Evolutionary conservation across 2,797 vertebrate genomes (phyloP).

Genomic region (Meda fulgida): DNA sequence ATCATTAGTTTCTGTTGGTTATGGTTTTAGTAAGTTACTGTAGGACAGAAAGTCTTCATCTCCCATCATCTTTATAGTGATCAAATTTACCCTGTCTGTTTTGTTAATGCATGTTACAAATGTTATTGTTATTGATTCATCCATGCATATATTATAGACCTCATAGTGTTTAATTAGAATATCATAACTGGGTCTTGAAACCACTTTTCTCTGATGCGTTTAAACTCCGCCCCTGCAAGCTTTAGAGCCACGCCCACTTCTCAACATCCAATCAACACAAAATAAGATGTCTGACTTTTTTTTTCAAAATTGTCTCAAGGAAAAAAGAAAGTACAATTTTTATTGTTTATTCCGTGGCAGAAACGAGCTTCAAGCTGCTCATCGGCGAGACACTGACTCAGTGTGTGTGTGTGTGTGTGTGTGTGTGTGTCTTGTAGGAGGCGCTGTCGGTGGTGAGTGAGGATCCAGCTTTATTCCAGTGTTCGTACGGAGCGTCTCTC

Average conservation of each 20-base stretch:
- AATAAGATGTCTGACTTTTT: too few relatives aligned
- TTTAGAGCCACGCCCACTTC: not conserved
- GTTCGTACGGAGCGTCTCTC: constrained; percentile 83
- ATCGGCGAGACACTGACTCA: not conserved
- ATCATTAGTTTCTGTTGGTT: too few relatives aligned
- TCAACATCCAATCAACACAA: not conserved
- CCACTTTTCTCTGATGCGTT: not conserved
- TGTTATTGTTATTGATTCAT: too few relatives aligned
- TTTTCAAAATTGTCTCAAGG: too few relatives aligned
- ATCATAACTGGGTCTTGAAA: not conserved
- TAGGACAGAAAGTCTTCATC: too few relatives aligned
- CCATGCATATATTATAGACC: not conserved
- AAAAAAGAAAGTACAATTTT: too few relatives aligned
- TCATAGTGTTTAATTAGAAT: not conserved
- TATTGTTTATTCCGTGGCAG: too few relatives aligned
- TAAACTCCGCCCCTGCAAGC: not conserved
- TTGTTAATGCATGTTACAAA: too few relatives aligned
- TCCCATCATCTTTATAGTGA: too few relatives aligned
- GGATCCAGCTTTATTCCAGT: constrained; percentile 89
- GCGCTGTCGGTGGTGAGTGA: constrained; percentile 88
- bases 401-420: not conserved
- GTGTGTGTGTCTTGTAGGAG: constrained; percentile 75
- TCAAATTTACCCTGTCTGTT: too few relatives aligned
- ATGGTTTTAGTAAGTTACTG: too few relatives aligned
- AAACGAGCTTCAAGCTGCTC: too few relatives aligned